Percentiles rank a stretch among this genome's conserved stretches.
phyloP scores from a whole-genome alignment of 1,140 invertebrate genomes.

The Probaryconus sp. region DNA sequence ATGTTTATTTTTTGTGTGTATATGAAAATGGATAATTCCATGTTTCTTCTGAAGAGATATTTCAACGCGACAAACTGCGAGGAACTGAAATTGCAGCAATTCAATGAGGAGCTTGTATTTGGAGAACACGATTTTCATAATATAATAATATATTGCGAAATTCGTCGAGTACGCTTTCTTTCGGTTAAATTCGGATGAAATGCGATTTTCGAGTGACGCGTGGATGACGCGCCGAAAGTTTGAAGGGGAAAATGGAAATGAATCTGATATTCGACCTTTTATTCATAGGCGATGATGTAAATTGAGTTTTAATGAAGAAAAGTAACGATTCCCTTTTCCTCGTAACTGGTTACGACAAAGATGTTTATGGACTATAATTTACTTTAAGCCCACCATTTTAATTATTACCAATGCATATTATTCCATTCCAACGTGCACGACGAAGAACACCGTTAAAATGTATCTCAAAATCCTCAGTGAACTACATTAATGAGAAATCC shows the following conservation, averaged over 20 bases:
- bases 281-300: slow-evolving; percentile 25
- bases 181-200: slow-evolving; percentile 27
- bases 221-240: slow-evolving; percentile 30
- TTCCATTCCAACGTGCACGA: too few species aligned
- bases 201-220: slow-evolving; percentile 23
- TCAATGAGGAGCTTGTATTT: slow-evolving; percentile 10
- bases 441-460: too few species aligned
- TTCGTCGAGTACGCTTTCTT: slow-evolving; percentile 23
- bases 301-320: slow-evolving; percentile 16
- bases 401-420: too few species aligned
- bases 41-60: too few species aligned
- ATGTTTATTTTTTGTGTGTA: too few species aligned
- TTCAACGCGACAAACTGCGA: neutral
- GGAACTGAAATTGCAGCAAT: slow-evolving; percentile 18
- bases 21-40: too few species aligned
- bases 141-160: slow-evolving; percentile 29
- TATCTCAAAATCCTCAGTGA: too few species aligned
- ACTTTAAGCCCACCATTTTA: too few species aligned
- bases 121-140: slow-evolving; percentile 30
- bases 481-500: too few species aligned
- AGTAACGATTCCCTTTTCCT: too few species aligned
- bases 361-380: too few species aligned
- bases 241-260: slow-evolving; percentile 25
- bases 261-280: slow-evolving; percentile 21
- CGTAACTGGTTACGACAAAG: too few species aligned